Conservation (phyloP, 2,113 vertebrate species). For the Parus major region DNA sequence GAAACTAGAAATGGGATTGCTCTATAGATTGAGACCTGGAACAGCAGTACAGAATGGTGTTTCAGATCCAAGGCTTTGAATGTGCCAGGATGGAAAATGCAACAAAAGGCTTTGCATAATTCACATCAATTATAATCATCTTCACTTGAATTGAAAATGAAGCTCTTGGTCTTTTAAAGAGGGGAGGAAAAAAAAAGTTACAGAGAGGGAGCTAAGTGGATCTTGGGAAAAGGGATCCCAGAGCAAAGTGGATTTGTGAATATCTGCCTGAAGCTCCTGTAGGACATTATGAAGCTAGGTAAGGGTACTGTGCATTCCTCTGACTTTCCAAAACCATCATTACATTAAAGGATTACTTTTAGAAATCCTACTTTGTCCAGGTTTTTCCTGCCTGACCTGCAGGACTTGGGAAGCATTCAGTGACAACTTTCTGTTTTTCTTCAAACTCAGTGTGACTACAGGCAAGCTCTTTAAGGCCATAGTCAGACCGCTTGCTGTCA, state of each 20-base stretch:
- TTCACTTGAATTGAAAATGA: constrained; percentile 32
- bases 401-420: neutral
- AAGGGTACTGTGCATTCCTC: neutral
- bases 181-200: neutral
- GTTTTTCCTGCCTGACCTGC: neutral
- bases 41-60: neutral
- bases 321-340: neutral
- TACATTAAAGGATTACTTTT: neutral
- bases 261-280: neutral
- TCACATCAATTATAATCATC: constrained; percentile 50
- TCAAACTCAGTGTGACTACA: neutral
- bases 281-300: neutral
- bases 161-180: neutral
- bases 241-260: neutral
- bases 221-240: neutral
- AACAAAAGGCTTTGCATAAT: constrained; percentile 39
- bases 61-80: constrained; percentile 19
- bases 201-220: neutral
- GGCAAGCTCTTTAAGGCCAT: neutral
- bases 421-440: neutral
- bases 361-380: neutral
- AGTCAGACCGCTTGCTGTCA: neutral
- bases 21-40: neutral
- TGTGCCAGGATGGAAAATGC: neutral
- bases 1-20: neutral